Percentiles rank a stretch among this genome's conserved stretches.
phyloP scores from a whole-genome alignment of 2,888 invertebrate genomes.

The Drosophila imparisetae region DNA sequence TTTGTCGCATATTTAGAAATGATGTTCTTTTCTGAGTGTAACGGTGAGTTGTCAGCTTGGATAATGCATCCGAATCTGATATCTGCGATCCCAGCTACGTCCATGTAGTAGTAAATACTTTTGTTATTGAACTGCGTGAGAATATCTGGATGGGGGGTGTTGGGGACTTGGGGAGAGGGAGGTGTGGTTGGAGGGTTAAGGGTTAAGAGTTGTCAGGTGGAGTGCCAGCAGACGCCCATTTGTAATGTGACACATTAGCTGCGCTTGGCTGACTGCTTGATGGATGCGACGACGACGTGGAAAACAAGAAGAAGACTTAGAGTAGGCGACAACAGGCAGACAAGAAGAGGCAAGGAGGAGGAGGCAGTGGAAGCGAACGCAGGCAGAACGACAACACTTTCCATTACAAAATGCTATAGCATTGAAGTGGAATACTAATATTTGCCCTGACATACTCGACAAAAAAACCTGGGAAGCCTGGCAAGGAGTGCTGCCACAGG shows the following conservation, averaged over 20 bases:
- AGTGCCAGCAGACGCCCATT: conserved; percentile 56
- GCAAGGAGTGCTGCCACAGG: conserved; percentile 6
- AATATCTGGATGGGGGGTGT: neutral
- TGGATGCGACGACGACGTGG: conserved; percentile 52
- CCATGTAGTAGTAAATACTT: conserved; percentile 58
- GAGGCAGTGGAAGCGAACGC: neutral
- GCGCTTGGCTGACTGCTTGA: conserved; percentile 66
- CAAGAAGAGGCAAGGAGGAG: neutral
- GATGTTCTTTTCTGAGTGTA: neutral
- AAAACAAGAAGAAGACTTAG: conserved; percentile 17
- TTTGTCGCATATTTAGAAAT: neutral
- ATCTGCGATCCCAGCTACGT: neutral
- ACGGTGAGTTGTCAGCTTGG: neutral
- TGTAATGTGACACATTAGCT: conserved; percentile 77
- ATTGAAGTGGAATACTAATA: conserved; percentile 80
- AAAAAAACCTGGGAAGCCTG: conserved; percentile 53
- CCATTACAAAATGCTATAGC: conserved; percentile 78
- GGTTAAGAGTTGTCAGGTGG: conserved; percentile 31
- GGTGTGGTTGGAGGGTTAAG: neutral
- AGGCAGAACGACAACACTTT: conserved; percentile 61
- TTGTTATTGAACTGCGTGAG: conserved; percentile 66
- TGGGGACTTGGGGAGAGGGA: neutral
- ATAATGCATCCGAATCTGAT: neutral
- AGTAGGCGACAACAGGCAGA: conserved; percentile 21
- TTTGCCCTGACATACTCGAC: conserved; percentile 73